Evolutionary conservation across 2,113 vertebrate species (phyloP).

Genomic region (Ochotona curzoniae): DNA sequence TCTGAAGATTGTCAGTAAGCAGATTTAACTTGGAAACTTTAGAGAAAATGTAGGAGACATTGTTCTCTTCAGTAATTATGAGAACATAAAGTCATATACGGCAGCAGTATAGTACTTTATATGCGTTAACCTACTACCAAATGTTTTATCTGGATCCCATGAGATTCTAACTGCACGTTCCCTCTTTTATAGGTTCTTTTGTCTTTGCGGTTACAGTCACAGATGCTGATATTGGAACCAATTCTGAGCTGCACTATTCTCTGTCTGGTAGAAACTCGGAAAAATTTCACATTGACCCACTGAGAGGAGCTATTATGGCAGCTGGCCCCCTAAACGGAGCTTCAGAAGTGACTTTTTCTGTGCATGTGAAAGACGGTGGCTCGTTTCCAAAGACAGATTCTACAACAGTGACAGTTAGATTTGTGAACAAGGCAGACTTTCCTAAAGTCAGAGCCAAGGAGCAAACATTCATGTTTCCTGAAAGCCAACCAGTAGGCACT

Average conservation of each 20-base stretch:
- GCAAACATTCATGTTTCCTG: conserved; percentile 92
- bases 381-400: conserved; percentile 91
- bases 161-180: neutral
- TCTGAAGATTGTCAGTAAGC: neutral
- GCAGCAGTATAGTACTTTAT: neutral
- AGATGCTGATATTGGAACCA: conserved; percentile 93
- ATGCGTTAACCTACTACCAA: rapidly evolving
- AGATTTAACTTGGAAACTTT: neutral
- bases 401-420: conserved; percentile 96
- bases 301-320: conserved; percentile 94
- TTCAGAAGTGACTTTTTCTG: conserved; percentile 95
- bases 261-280: conserved; percentile 93
- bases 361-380: conserved; percentile 93
- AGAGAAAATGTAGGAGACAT: neutral
- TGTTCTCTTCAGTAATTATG: neutral
- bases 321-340: conserved; percentile 87
- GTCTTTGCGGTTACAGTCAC: conserved; percentile 98
- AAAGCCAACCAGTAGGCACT: conserved; percentile 92
- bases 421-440: conserved; percentile 93
- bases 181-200: conserved; percentile 89
- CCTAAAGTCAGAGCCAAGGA: conserved; percentile 91
- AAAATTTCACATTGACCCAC: conserved; percentile 95
- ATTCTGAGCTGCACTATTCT: conserved; percentile 95
- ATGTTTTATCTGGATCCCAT: rapidly evolving
- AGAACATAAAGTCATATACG: neutral